Conservation (phyloP, 2,888 invertebrate species). For the Ganaspis brasiliensis region DNA sequence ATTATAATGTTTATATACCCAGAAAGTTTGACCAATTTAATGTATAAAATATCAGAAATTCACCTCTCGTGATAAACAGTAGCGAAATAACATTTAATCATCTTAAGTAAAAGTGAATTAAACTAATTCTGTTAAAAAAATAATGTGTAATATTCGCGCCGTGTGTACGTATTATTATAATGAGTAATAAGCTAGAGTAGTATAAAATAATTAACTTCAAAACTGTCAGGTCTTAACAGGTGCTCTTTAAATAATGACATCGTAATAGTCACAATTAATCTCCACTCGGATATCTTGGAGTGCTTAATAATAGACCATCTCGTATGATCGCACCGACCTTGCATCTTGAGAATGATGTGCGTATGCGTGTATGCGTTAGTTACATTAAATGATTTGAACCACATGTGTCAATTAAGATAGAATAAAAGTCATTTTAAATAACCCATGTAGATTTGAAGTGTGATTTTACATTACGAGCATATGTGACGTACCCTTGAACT, state of each 20-base stretch:
- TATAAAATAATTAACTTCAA: conserved; percentile 6
- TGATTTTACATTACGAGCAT: conserved; percentile 13
- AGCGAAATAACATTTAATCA: too few species aligned
- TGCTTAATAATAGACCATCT: conserved; percentile 34
- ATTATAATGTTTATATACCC: too few species aligned
- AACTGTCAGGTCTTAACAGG: conserved; percentile 18
- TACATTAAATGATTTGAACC: conserved; percentile 38
- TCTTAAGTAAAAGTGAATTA: too few species aligned
- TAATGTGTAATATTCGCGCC: too few species aligned
- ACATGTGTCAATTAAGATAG: conserved; percentile 42
- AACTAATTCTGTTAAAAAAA: too few species aligned
- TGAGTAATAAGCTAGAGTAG: background rate
- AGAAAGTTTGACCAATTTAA: too few species aligned
- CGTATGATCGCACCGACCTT: conserved; percentile 39
- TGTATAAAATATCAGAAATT: too few species aligned
- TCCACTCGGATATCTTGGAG: conserved; percentile 12
- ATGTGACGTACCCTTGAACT: conserved; percentile 27
- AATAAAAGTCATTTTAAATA: conserved; percentile 39
- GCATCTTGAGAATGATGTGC: conserved; percentile 34
- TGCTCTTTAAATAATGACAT: conserved; percentile 29
- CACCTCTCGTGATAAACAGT: too few species aligned
- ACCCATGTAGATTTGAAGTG: conserved; percentile 19
- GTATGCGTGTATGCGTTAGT: conserved; percentile 11
- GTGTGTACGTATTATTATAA: too few species aligned
- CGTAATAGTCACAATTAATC: conserved; percentile 25